Conservation (phyloP, 2,888 invertebrate genomes). For the Gnatocerus cornutus region DNA sequence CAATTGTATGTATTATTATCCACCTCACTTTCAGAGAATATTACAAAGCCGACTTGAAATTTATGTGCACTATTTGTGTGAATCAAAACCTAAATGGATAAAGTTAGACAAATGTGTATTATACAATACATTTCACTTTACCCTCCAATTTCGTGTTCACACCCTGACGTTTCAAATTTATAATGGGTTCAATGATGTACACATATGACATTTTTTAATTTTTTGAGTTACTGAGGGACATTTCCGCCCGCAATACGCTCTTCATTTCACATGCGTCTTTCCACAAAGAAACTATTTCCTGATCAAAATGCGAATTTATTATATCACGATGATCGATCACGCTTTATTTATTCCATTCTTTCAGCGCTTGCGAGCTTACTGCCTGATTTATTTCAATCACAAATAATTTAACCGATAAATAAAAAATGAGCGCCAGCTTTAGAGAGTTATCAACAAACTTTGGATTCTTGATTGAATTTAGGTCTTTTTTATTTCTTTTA, state of each 20-base stretch:
- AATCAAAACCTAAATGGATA: conserved; percentile 54
- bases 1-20: conserved; percentile 54
- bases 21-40: conserved; percentile 49
- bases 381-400: too few species aligned
- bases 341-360: neutral
- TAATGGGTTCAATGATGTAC: conserved; percentile 61
- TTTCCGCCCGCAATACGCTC: conserved; percentile 5
- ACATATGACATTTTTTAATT: conserved; percentile 55
- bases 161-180: conserved; percentile 54
- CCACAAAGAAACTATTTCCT: neutral
- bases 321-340: neutral
- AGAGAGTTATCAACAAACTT: too few species aligned
- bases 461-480: too few species aligned
- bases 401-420: too few species aligned
- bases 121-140: conserved; percentile 59
- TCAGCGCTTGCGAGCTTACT: too few species aligned
- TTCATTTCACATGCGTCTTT: neutral
- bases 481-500: too few species aligned
- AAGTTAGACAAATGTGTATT: conserved; percentile 56
- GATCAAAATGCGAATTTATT: conserved; percentile 1
- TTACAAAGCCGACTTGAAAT: conserved; percentile 50
- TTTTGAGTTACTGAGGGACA: conserved; percentile 7
- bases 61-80: conserved; percentile 53
- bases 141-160: conserved; percentile 54
- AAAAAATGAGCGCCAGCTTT: too few species aligned